A percentile compares a stretch with the other conserved stretches of the same genome.
Conservation (phyloP, 2,797 vertebrate species). For the Sebastes kiyomatsui region DNA sequence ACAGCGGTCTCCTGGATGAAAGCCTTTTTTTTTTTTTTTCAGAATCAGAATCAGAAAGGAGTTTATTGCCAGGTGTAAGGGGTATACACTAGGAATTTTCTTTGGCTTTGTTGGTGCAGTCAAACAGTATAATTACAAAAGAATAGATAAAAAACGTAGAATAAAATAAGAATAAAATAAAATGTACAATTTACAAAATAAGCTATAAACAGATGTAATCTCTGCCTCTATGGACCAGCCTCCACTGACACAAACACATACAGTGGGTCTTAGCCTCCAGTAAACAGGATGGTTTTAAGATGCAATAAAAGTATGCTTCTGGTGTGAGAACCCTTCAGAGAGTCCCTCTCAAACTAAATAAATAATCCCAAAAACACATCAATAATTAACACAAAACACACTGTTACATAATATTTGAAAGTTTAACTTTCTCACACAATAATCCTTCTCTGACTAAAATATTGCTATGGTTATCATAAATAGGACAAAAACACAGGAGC, state of each 20-base stretch:
- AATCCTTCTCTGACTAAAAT: background rate
- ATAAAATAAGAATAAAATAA: too few relatives aligned
- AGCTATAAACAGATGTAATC: too few relatives aligned
- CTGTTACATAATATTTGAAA: background rate
- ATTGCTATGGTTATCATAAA: background rate
- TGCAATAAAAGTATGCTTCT: background rate
- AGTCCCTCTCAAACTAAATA: background rate
- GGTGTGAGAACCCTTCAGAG: background rate
- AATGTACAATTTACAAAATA: too few relatives aligned
- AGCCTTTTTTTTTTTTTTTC: too few relatives aligned
- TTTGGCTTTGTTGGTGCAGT: too few relatives aligned
- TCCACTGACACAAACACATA: background rate
- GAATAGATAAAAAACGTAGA: too few relatives aligned
- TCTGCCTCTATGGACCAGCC: too few relatives aligned
- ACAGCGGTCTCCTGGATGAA: too few relatives aligned
- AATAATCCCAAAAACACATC: background rate
- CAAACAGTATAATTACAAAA: too few relatives aligned
- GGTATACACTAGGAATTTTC: too few relatives aligned
- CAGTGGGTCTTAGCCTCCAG: background rate
- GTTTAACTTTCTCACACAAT: background rate
- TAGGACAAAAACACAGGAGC: background rate
- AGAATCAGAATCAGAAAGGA: too few relatives aligned
- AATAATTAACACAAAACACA: background rate
- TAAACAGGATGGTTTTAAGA: background rate
- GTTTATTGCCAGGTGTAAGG: too few relatives aligned